phyloP scores from a whole-genome alignment of 2,797 vertebrate genomes.

The Phalloptychus januarius region DNA sequence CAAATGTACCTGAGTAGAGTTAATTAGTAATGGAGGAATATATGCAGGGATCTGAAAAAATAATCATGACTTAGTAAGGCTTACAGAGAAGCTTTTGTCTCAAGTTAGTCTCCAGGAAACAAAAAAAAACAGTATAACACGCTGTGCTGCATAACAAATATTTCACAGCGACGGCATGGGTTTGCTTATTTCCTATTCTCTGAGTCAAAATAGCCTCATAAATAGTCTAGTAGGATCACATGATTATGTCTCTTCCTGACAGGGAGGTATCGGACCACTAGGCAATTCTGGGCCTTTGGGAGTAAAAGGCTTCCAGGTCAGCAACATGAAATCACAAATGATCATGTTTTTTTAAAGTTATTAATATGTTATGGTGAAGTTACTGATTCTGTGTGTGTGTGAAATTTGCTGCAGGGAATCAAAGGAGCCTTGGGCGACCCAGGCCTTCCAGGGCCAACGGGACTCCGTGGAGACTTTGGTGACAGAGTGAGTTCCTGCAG shows the following conservation, averaged over 20 bases:
- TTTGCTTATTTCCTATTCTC: constrained; percentile 4
- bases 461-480: constrained; percentile 90
- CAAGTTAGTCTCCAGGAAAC: constrained; percentile 21
- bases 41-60: constrained; percentile 36
- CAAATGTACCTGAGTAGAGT: constrained; percentile 17
- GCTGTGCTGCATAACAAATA: constrained; percentile 35
- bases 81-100: constrained; percentile 58
- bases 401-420: constrained; percentile 80
- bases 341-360: background rate
- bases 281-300: constrained; percentile 86
- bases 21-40: constrained; percentile 15
- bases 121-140: background rate
- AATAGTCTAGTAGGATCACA: constrained; percentile 11
- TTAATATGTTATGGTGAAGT: background rate
- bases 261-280: constrained; percentile 89
- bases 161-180: background rate
- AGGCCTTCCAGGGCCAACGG: constrained; percentile 94
- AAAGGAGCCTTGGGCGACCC: constrained; percentile 90
- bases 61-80: constrained; percentile 40
- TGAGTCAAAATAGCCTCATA: constrained; percentile 10
- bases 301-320: constrained; percentile 93
- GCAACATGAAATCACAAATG: constrained; percentile 38
- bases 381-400: constrained; percentile 14
- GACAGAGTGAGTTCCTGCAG: constrained; percentile 87
- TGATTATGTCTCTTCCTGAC: constrained; percentile 55